Evolutionary conservation across 2,113 vertebrate genomes (phyloP).

Genomic region (Aramus guarauna): DNA sequence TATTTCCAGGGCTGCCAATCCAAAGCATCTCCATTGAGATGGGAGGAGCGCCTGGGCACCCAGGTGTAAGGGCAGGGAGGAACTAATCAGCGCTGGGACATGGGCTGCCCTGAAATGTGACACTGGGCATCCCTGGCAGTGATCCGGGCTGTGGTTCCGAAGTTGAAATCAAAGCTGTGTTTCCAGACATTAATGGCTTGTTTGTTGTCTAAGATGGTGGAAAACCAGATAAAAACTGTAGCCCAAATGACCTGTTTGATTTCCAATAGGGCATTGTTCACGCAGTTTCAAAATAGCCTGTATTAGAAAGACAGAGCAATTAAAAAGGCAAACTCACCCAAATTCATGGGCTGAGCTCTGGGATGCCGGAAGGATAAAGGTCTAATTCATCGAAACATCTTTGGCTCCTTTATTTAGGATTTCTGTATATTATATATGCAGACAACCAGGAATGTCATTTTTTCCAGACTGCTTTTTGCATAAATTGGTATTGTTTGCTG

Average conservation of each 20-base stretch:
- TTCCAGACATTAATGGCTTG: constrained; percentile 48
- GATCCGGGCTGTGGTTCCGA: background rate
- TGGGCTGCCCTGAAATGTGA: background rate
- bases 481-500: constrained; percentile 66
- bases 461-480: constrained; percentile 59
- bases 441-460: constrained; percentile 57
- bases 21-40: accelerated
- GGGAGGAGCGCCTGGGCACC: background rate
- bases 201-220: constrained; percentile 56
- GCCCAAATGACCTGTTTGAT: constrained; percentile 8
- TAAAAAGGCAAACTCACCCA: constrained; percentile 33
- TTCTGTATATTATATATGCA: constrained; percentile 52
- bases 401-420: constrained; percentile 66
- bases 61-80: background rate
- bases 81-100: accelerated
- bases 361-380: constrained; percentile 66
- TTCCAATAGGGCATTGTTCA: background rate
- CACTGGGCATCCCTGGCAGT: background rate
- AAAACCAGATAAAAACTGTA: background rate
- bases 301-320: constrained; percentile 38
- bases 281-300: constrained; percentile 42
- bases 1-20: background rate
- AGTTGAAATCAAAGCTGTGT: background rate
- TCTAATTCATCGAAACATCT: constrained; percentile 65
- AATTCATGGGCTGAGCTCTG: constrained; percentile 24